Evolutionary conservation across 2,113 vertebrate genomes (phyloP).

Genomic region (Galemys pyrenaicus): DNA sequence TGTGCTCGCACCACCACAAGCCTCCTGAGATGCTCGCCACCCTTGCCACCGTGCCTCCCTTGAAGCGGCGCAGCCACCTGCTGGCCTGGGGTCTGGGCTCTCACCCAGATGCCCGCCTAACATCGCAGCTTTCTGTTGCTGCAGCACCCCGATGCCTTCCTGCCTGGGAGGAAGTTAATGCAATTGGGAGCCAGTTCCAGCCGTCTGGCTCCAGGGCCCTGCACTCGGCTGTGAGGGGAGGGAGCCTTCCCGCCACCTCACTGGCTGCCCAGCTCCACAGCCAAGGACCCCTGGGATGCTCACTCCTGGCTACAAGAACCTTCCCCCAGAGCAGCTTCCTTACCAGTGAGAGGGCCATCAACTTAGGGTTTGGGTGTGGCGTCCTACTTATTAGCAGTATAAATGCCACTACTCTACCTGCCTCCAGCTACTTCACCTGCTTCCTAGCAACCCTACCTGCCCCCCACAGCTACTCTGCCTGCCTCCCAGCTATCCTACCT

Average conservation of each 20-base stretch:
- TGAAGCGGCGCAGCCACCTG: not conserved
- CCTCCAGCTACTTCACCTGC: too few species aligned
- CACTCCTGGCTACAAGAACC: not conserved
- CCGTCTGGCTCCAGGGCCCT: not conserved
- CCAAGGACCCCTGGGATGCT: not conserved
- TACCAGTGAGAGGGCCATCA: not conserved
- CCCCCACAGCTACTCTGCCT: too few species aligned
- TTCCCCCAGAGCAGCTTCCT: not conserved
- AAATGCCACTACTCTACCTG: not conserved
- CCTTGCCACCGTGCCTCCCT: not conserved
- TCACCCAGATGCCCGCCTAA: not conserved
- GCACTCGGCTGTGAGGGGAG: not conserved
- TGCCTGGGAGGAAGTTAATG: conserved; percentile 5
- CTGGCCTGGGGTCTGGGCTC: not conserved
- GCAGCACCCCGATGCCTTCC: not conserved
- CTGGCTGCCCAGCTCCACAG: not conserved
- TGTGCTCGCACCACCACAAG: rapidly evolving
- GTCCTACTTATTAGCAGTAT: rapidly evolving
- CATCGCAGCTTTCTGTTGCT: not conserved
- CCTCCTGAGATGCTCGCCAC: not conserved
- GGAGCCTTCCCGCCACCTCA: not conserved
- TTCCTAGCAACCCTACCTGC: too few species aligned
- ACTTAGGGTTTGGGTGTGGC: not conserved
- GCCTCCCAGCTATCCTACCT: too few species aligned
- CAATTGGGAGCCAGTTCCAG: not conserved